These are phyloP conservation scores for Epizoanthus rinbou DNA, from an alignment of 92 coral and sea anemone genomes.

Conservation along the genomic window DNA sequence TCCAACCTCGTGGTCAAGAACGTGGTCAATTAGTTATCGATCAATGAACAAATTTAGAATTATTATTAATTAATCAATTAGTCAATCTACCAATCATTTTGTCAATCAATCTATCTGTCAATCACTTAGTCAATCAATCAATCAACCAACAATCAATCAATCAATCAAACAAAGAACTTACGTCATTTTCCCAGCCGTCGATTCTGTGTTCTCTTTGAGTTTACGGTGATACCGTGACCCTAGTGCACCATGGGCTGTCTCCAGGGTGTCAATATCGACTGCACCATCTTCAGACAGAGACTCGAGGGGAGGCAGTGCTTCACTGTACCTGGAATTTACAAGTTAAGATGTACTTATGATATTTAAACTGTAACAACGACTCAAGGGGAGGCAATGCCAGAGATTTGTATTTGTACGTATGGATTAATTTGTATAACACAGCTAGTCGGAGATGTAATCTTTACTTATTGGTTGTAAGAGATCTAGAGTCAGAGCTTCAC, in stretches of 20 bases:
- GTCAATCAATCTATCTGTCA: not conserved
- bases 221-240: slow-evolving; percentile 84
- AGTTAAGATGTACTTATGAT: not conserved
- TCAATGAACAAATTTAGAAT: not conserved
- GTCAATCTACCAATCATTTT: not conserved
- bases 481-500: no score
- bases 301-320: slow-evolving; percentile 76
- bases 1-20: no score
- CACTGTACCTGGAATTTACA: slow-evolving; percentile 70
- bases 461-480: no score
- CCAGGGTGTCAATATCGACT: slow-evolving; percentile 80
- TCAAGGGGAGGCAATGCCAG: slow-evolving; percentile 74
- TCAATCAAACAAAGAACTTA: not conserved
- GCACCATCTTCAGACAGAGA: slow-evolving; percentile 56
- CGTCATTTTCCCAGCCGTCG: slow-evolving; percentile 32
- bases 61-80: not conserved
- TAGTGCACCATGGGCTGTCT: slow-evolving; percentile 63
- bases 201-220: slow-evolving; percentile 50
- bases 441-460: no score
- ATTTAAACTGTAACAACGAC: not conserved
- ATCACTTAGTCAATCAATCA: not conserved
- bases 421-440: no score
- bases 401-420: no score
- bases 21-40: not conserved
- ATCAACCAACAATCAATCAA: not conserved